Evolutionary conservation across 1,140 invertebrate genomes (phyloP).

Genomic region (Triops cancriformis): DNA sequence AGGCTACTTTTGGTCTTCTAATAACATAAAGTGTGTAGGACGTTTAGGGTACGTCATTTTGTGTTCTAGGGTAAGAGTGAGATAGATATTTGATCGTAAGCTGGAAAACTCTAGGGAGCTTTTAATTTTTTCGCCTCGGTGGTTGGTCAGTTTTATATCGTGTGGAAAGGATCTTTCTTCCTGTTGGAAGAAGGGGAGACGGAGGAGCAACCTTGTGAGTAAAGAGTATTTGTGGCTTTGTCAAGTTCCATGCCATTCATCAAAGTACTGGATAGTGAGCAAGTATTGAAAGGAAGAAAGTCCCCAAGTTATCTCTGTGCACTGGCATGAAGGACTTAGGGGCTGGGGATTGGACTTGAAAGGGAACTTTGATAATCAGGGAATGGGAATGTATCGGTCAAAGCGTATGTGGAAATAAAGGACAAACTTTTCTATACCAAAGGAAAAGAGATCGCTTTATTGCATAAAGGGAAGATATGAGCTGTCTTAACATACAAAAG

Average conservation of each 20-base stretch:
- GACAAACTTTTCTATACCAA: background rate
- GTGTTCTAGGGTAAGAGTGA: background rate
- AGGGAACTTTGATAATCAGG: background rate
- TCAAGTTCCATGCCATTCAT: background rate
- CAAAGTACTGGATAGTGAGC: background rate
- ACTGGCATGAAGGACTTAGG: background rate
- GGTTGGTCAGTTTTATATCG: background rate
- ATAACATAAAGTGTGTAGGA: background rate
- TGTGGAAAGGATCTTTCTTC: background rate
- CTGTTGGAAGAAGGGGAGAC: too few species aligned
- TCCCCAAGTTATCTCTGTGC: background rate
- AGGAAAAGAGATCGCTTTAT: too few species aligned
- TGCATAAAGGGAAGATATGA: too few species aligned
- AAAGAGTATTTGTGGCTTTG: background rate
- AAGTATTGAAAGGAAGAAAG: background rate
- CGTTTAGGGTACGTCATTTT: background rate
- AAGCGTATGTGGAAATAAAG: background rate
- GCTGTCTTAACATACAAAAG: too few species aligned
- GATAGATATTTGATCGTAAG: background rate
- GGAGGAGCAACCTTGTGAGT: background rate
- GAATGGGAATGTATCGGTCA: background rate
- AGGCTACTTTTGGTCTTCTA: too few species aligned
- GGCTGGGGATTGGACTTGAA: background rate
- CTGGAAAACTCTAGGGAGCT: background rate
- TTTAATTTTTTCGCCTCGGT: background rate